Base-by-base conservation (phyloP, 2,888 invertebrate genomes). In the Escarpia spicata region DNA sequence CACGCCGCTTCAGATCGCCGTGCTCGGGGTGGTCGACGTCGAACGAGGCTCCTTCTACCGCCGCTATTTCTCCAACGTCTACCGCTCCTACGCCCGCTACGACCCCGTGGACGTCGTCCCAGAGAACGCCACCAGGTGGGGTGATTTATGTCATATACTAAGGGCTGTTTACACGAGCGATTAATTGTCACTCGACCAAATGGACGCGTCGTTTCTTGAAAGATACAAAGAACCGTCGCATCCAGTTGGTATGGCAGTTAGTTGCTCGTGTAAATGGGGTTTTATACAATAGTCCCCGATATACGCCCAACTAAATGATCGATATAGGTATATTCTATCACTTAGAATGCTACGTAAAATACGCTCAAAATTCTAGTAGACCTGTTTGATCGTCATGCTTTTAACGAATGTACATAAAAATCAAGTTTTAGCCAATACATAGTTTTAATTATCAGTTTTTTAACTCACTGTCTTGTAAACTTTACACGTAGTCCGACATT, bases 1-100 rank as follows among this genome's bases (percentile, higher is more conserved):
- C 45, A 93, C 93, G 19, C 91, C 93, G 12, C 93, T 94, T 10
- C 92, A 93, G 44, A 60, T 94, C 9, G 93, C 94, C 43, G 93
- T 93, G 3, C 91, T 93, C 91, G 89, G 90, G 4, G 93, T 94
- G 12, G 93, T 91, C 3, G 94, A 94, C 44, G 75, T 91, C 2
- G 93, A 92, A 19, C 92, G 92, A 31, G 92, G 92, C 52, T 58
- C 90, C 2, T 94, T 91, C 92, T 94, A 93, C 92, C 43, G 90
- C 37, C 93, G 92, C 90, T 94, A 94, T 92, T 94, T 94, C 92
- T 94, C 94, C 89, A 94, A 94, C 91, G 92, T 94, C 19, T 94
- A 94, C 93, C 90, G 94, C 10, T 90, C 52, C 91, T 93, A 92
- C 91, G 91, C 92, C 91, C 93, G 93, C 92, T 94, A 93, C 90